Conservation (phyloP, 2,797 vertebrate species). For the Manis javanica region DNA sequence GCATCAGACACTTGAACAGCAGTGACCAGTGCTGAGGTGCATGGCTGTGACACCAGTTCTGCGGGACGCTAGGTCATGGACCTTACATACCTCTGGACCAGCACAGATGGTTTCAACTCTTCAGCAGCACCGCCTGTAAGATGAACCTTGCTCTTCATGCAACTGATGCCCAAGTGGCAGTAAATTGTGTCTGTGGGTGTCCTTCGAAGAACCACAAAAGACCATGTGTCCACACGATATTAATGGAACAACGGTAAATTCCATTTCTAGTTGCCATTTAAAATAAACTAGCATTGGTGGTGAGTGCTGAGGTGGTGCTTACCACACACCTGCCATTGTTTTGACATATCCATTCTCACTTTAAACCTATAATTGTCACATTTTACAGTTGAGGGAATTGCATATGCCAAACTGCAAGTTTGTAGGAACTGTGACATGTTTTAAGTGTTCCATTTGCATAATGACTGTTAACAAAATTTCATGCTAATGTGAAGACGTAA, state of each 20-base stretch:
- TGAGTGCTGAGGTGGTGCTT: fast-evolving
- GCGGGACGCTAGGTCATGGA: not conserved
- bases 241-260: fast-evolving
- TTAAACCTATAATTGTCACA: not conserved
- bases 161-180: fast-evolving
- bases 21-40: fast-evolving
- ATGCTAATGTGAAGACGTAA: fast-evolving
- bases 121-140: fast-evolving
- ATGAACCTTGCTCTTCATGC: fast-evolving
- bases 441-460: not conserved
- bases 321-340: not conserved
- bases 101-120: not conserved
- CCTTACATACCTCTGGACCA: fast-evolving
- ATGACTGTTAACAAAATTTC: not conserved
- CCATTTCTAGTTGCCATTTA: not conserved
- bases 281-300: fast-evolving
- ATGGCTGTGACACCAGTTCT: no score
- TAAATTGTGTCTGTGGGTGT: fast-evolving
- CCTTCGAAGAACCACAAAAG: not conserved
- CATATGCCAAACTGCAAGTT: not conserved
- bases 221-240: fast-evolving
- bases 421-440: not conserved
- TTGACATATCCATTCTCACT: not conserved
- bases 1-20: fast-evolving
- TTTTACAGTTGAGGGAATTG: not conserved